A percentile compares a stretch with the other conserved stretches of the same genome.
phyloP scores from a whole-genome alignment of 2,113 vertebrate genomes.

The Chionomys nivalis region DNA sequence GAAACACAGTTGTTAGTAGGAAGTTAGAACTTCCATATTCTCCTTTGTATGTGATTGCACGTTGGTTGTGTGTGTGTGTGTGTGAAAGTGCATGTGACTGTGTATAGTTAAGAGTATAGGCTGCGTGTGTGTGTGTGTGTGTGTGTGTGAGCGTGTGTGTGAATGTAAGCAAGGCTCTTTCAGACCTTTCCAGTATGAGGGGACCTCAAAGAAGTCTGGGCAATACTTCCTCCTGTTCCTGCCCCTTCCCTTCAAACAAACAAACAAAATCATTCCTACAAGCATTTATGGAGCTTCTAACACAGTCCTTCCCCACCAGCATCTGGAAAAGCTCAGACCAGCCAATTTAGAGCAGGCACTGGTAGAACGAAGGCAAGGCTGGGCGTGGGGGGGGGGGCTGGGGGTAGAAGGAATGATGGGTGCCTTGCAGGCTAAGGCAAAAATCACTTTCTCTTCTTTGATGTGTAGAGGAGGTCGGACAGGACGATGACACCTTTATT shows the following conservation, averaged over 20 bases:
- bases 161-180: neutral
- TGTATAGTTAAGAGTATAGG: neutral
- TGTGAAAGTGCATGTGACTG: neutral
- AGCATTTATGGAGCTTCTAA: slow-evolving; percentile 72
- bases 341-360: slow-evolving; percentile 58
- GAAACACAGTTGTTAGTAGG: neutral
- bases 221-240: slow-evolving; percentile 62
- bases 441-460: slow-evolving; percentile 50
- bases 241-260: slow-evolving; percentile 71
- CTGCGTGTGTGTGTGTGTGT: neutral
- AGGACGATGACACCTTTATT: neutral
- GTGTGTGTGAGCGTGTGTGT: neutral
- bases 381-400: neutral
- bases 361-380: slow-evolving; percentile 13
- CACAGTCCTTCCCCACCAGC: slow-evolving; percentile 44
- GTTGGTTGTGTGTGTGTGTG: no score
- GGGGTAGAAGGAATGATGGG: neutral
- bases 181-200: slow-evolving; percentile 26
- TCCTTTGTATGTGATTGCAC: neutral
- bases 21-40: neutral
- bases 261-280: slow-evolving; percentile 72
- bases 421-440: neutral
- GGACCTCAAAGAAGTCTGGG: slow-evolving; percentile 58
- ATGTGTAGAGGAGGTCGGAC: neutral
- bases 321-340: slow-evolving; percentile 81